Base-by-base conservation (phyloP, 2,113 vertebrate species). In the Regulus satrapa region DNA sequence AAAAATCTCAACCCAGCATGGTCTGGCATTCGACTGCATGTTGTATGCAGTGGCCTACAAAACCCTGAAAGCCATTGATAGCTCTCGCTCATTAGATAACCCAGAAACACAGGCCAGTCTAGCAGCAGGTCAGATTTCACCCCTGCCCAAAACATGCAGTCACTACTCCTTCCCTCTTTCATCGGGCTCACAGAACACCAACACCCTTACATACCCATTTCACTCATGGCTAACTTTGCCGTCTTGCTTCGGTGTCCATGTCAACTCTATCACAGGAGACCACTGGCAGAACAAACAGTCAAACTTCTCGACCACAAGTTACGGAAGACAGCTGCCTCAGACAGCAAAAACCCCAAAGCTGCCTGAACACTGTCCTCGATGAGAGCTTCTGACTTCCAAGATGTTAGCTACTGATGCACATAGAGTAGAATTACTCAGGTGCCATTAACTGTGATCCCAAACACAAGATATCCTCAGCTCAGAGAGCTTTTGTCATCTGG, bases 121-220 rank as follows among this genome's bases (percentile, higher is more conserved):
- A 75, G 38, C 32, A 82, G 68, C 32, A 74, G 78, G 63, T 79
- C 87, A 49, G 34, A 36, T 80, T 93, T 71, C 82, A 74, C 5
- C 34, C 51, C 63, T 20, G 52, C 59, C 67, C 16, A 40, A 51
- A 77, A 63, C 52, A 7, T 0, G 1, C 40, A 45, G 29, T 6
- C 23, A 14, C 73, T 52, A 16, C 45, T 36, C 34, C 6, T 13
- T 28, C 21, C 59, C 31, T 55, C 58, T 48, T 18, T 73, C 61
- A 55, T 5, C 17, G 11, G 56, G 18, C 75, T 14, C 56, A 18
- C 14, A n/a, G n/a, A 49, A 64, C 32, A 48, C 5, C 1, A 3
- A 34, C 34, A 24, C 4, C 18, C 26, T 25, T 4, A 56, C 2
- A 0, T 0, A n/a, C 0, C 3, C 43, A 4, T 51, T 59, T 83